Evolutionary conservation across 2,888 invertebrate species (phyloP), one percentile per base, ranked within the genome.

Genomic region (Sinohyriopsis cumingii): DNA sequence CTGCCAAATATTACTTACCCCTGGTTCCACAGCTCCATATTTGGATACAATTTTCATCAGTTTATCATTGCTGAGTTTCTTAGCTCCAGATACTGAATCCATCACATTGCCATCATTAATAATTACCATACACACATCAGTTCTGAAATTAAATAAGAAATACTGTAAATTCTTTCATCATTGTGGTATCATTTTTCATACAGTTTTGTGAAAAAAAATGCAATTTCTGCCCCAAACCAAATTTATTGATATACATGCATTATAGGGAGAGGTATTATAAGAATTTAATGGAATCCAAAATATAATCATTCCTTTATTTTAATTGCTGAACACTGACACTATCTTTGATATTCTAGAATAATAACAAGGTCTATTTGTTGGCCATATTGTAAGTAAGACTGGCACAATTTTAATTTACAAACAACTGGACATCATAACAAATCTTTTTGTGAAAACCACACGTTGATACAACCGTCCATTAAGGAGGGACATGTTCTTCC

Each of bases 51-150:
- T 69, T 0, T 68, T 20, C 18, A 25, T 20, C n/a, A 68, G 68
- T n/a, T 15, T 55, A 1, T 45, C 60, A 33, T 63, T 63, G n/a
- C 71, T 63, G 22, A 84, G 55, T 12, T 69, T 45, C 5, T 67
- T 65, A 15, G 72, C 33, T 19, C 82, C 83, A 54, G 76, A 68
- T 9, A 74, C 63, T 0, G 79, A 67, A 33, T 75, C 69, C 7
- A 80, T 54, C 0, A 83, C 76, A 9, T 45, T 33, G 59, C 79
- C 69, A 20, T 80, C 63, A 6, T 69, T 60, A 18, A 84, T 77
- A 6, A 82, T 76, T 9, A 84, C 73, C 72, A 86, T 77, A 72
- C 86, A 86, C 0, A 86, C 78, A 67, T 86, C 84, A 22, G 85
- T 84, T 69, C 76, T 76, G 69, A 22, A 78, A 75, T 55, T 56